Evolutionary conservation across 2,888 invertebrate genomes (phyloP), one percentile per base, ranked within the genome.

Genomic region (Stenurella melanura): DNA sequence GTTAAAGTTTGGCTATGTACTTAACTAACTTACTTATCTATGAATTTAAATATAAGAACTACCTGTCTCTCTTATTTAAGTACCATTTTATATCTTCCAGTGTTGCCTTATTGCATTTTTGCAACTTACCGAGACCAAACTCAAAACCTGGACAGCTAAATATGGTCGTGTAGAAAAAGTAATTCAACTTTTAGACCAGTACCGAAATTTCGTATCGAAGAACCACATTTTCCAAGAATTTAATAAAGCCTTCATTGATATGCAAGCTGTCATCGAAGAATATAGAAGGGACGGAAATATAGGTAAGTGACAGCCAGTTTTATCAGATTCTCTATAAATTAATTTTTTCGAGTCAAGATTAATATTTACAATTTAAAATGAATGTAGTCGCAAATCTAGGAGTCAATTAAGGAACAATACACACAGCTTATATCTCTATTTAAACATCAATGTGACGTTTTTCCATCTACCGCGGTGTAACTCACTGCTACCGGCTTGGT

Each of bases 201-300:
- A 97, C 87, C 93, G 95, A 86, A 96, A 96, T 90, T 97, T 97
- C 89, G 96, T 97, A 57, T 96, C 96, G n/a, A 94, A 95, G 85
- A 96, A 97, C 90, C 94, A 96, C 90, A 96, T 97, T 86, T 97
- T 97, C 92, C 96, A 97, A 90, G 97, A 97, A 90, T 97, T 97
- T 87, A 96, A 96, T 87, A 95, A 96, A 90, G 97, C 97, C 54
- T 97, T 95, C 87, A 92, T 95, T 74, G 97, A 97, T 88, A 97
- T 97, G 93, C 96, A 96, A 89, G 96, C 96, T 88, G 97, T 97
- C 56, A 95, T 96, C 34, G 96, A 96, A 68, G 96, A 97, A 86
- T 97, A 97, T 86, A 96, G 96, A 89, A 92, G 94, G 78, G 96
- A 96, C 74, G 96, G 96, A 82, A 94, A 95, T 88, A 93, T 96